Evolutionary conservation across 1,140 invertebrate genomes (phyloP), one percentile per base, ranked within the genome.

Genomic region (Neomicropteryx cornuta): DNA sequence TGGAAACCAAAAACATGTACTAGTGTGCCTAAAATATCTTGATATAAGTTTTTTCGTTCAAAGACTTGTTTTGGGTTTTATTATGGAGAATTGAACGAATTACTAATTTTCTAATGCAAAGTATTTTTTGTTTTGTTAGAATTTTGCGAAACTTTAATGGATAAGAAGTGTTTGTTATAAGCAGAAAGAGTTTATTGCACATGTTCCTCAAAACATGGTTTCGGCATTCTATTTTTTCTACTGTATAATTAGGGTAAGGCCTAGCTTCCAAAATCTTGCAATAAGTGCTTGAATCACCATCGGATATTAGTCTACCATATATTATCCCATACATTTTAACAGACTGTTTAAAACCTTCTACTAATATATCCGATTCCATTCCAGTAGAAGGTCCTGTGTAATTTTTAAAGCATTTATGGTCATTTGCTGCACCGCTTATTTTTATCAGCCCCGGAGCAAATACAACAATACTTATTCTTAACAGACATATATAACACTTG

Each of bases 211-310:
- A 35, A 21, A 52, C 18, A 32, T 57, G 43, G 44, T 55, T 54
- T 16, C 36, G 36, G 39, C 52, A 56, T 49, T 57, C 45, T 29
- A 58, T 45, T 52, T 65, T 67, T 45, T 51, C 43, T 1, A 60
- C 48, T 20, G 36, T 24, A 1, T 55, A 28, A 8, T 48, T 40
- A 28, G 38, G 37, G 22, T 62, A 57, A 3, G 51, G 48, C n/a
- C 45, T 44, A 14, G 27, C 24, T 29, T 55, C 40, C 20, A 38
- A 1, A n/a, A 66, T 51, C 22, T 38, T 45, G 6, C 45, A 39
- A 34, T 50, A 55, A 2, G 58, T 53, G 24, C 45, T 60, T n/a
- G 51, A 53, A 38, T 68, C 66, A 10, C 60, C 59, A 49, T 68
- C 66, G 3, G 41, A 58, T 44, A 68, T 56, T 1, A 67, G 27